Conservation (phyloP, 2,113 vertebrate genomes). For the Paradoxurus hermaphroditus region DNA sequence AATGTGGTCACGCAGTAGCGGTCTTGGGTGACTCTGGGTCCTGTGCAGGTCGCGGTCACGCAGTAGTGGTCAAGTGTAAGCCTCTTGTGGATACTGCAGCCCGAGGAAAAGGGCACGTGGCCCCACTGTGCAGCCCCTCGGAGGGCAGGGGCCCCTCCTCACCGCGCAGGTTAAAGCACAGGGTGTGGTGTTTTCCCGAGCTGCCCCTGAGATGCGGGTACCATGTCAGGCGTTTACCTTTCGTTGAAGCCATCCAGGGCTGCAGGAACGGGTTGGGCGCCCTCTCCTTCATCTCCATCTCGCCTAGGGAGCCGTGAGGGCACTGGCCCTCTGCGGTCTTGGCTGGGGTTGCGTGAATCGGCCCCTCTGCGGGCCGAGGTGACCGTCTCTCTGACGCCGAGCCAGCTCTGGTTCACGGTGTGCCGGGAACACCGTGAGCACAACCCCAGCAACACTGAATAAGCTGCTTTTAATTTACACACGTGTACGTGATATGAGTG, state of each 20-base stretch:
- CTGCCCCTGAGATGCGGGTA: not conserved
- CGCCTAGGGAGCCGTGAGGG: fast-evolving
- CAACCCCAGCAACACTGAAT: fast-evolving
- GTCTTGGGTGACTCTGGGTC: not conserved
- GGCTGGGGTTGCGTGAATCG: not conserved
- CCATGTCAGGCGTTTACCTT: fast-evolving
- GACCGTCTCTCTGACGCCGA: no score
- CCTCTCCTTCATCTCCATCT: fast-evolving
- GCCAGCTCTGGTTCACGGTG: not conserved
- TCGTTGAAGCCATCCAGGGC: fast-evolving
- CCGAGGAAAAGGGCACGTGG: not conserved
- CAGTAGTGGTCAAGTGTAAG: not conserved
- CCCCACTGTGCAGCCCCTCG: fast-evolving
- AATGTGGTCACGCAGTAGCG: no score
- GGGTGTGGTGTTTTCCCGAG: not conserved
- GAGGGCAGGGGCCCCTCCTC: not conserved
- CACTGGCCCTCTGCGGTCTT: fast-evolving
- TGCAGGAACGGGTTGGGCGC: fast-evolving
- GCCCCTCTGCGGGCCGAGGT: fast-evolving
- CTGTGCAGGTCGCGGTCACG: not conserved
- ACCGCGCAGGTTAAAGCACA: not conserved
- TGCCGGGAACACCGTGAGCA: fast-evolving
- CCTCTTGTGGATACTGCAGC: not conserved
- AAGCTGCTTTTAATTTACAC: fast-evolving
- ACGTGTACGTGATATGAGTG: fast-evolving